Evolutionary conservation across 1,140 invertebrate genomes (phyloP), one percentile per base, ranked within the genome.

Genomic region (Lanistes nyassanus): DNA sequence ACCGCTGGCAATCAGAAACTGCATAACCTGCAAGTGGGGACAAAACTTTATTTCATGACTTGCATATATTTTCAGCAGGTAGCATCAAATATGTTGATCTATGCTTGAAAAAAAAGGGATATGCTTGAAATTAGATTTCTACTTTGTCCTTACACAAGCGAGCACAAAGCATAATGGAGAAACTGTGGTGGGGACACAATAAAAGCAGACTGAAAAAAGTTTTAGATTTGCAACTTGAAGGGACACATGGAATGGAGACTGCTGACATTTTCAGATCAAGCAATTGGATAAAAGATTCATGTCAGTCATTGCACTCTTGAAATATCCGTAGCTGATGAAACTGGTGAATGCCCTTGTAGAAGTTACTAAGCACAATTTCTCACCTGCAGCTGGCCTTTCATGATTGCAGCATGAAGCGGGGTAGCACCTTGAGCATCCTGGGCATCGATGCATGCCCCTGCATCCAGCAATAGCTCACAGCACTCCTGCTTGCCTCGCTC

Each of bases 401-500:
- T 65, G 11, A 82, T 82, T 29, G 87, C 86, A 64, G 86, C 75
- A 66, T 83, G 83, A 5, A 85, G 78, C 26, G 87, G 86, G 0
- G 87, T 84, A 73, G 82, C 81, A 5, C 80, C 83, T n/a, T 83
- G 74, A n/a, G 81, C 74, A 72, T 89, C 85, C 75, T 84, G 83
- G 21, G 82, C 80, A 74, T 87, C 84, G 42, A 86, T 81, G 51
- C 75, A 70, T 11, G 88, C 86, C 31, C 83, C 86, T 42, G 86
- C 82, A 9, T 89, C 85, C 3, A 92, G 85, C 31, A 93, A 81
- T 16, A 91, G 76, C 69, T 91, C 88, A 51, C 92, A 86, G 76
- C 92, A 92, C 31, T 87, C 78, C n/a, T 89, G 89, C 19, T 91
- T 91, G 5, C 88, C 88, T 26, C 87, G 79, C 76, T 88, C 86